Base-by-base conservation (phyloP, 2,888 invertebrate genomes). In the Monochamus alternatus region DNA sequence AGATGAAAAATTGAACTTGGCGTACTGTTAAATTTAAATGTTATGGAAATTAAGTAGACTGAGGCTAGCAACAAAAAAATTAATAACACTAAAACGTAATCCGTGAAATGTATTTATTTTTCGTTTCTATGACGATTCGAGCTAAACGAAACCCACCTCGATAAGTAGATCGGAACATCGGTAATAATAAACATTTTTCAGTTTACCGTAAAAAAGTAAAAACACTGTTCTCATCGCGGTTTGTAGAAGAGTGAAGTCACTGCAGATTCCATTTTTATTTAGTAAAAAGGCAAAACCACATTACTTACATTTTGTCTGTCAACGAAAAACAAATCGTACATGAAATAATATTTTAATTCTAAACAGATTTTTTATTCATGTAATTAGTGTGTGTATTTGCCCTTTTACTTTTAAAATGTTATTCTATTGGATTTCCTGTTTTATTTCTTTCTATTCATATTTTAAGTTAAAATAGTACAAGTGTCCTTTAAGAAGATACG, bases 151-250 rank as follows among this genome's bases (percentile, higher is more conserved):
- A 31, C n/a, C 38, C 67, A 31, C 55, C 2, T 31, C 51, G n/a
- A 55, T 58, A 67, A 67, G 12, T 67, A 67, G 67, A 67, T 67
- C 67, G 55, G 67, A 67, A 67, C 67, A 12, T 55, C 9, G 32
- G 5, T 14, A 47, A 32, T 60, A 32, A 32, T 60, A 5, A 55
- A 38, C 47, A 47, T 12, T 47, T 47, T 47, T 47, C 47, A 47
- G 9, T 9, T 47, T 47, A 12, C 9, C 10, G 9, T 47, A 10
- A 47, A 47, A 44, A 47, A 12, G 12, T 47, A 47, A 12, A 47
- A 47, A 47, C 47, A 10, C 9, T 47, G 10, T 47, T 47, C 47
- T 47, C 47, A 47, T 47, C 47, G 47, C 47, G 47, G 47, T 47
- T 47, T 47, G 47, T 47, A 12, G 47, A 47, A 47, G 47, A 47